These are phyloP conservation scores for Simalia tracyae DNA, from an alignment of 2,797 vertebrate species.

Conservation along the genomic window DNA sequence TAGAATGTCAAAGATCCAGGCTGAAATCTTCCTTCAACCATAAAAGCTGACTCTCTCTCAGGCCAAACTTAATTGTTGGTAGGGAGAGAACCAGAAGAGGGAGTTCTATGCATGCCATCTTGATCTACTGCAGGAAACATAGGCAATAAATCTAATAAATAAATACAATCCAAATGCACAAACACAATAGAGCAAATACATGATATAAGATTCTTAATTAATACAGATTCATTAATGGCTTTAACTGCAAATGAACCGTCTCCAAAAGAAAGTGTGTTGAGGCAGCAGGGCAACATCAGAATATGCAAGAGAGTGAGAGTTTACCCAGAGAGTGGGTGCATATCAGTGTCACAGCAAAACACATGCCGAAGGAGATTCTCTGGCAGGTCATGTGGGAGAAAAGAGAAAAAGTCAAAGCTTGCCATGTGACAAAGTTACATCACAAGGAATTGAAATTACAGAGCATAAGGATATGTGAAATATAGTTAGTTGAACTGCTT, in stretches of 20 bases:
- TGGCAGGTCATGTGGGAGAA: not conserved
- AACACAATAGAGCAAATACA: too few species aligned
- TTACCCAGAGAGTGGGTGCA: not conserved
- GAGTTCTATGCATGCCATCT: too few species aligned
- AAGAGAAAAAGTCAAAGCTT: not conserved
- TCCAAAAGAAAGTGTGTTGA: not conserved
- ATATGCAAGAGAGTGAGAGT: not conserved
- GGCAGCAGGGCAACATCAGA: not conserved
- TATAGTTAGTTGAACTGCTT: not conserved
- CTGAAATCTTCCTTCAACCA: too few species aligned
- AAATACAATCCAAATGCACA: too few species aligned
- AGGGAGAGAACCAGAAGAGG: too few species aligned
- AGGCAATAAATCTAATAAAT: too few species aligned
- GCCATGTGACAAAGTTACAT: not conserved
- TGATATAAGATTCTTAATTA: not conserved
- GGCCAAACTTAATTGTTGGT: too few species aligned
- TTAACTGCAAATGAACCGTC: not conserved
- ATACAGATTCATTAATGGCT: too few species aligned
- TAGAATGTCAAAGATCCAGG: too few species aligned
- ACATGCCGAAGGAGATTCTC: not conserved
- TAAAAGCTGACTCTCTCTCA: too few species aligned
- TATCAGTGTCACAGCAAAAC: not conserved
- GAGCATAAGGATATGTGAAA: not conserved
- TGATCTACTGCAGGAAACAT: too few species aligned
- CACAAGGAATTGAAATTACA: not conserved